Evolutionary conservation across 2,888 invertebrate genomes (phyloP).

Genomic region (Chironomus riparius): DNA sequence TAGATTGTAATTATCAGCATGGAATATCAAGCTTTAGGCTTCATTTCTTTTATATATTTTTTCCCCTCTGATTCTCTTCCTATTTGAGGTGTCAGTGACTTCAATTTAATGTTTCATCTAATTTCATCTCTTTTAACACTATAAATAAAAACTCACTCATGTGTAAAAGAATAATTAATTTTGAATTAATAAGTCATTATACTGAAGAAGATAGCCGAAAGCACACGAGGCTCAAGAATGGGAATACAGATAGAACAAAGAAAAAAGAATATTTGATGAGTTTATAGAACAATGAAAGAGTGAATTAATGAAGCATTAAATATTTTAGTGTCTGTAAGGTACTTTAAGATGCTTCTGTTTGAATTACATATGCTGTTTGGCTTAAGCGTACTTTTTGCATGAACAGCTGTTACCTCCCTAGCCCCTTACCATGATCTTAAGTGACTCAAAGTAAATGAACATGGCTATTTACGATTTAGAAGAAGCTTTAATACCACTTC

Average conservation of each 20-base stretch:
- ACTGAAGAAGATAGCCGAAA: neutral
- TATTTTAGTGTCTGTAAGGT: neutral
- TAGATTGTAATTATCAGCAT: too few relatives aligned
- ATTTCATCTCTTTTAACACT: neutral
- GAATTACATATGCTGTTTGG: too few relatives aligned
- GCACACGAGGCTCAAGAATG: neutral
- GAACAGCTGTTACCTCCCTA: too few relatives aligned
- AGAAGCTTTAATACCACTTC: too few relatives aligned
- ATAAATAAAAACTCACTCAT: neutral
- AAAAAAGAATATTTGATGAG: neutral
- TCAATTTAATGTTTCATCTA: neutral
- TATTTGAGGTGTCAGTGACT: constrained; percentile 16
- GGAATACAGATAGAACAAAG: neutral
- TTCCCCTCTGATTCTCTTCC: neutral
- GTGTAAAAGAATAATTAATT: constrained; percentile 8
- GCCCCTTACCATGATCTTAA: too few relatives aligned
- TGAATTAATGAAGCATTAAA: constrained; percentile 20
- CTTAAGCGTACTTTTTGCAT: too few relatives aligned
- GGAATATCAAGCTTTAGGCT: neutral
- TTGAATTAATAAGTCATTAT: constrained; percentile 26
- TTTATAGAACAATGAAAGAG: neutral
- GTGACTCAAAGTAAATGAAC: too few relatives aligned
- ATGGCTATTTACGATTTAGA: too few relatives aligned
- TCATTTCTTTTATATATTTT: neutral
- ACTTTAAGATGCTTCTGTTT: too few relatives aligned